Conservation (phyloP, 2,888 invertebrate genomes). For the Campoplex capitator region DNA sequence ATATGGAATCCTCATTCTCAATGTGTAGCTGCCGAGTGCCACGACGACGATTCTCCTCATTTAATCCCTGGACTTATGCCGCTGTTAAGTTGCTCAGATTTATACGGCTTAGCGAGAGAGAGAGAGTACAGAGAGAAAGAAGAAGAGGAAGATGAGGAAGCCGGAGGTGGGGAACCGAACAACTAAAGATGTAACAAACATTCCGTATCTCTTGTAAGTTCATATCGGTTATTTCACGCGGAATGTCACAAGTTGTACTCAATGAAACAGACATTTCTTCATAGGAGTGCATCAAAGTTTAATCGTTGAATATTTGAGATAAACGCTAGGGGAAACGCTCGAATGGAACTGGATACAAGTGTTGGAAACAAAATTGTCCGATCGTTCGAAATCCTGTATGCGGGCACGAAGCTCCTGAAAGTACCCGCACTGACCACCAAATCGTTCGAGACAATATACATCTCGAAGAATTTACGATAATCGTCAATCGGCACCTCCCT, state of each 20-base stretch:
- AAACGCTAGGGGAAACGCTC: not conserved
- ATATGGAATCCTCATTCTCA: slow-evolving; percentile 16
- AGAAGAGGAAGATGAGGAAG: slow-evolving; percentile 53
- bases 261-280: not conserved
- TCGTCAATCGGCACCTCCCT: slow-evolving; percentile 57
- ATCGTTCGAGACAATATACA: slow-evolving; percentile 36
- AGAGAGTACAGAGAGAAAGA: slow-evolving; percentile 54
- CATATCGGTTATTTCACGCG: slow-evolving; percentile 6
- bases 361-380: not conserved
- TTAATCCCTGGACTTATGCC: slow-evolving; percentile 84
- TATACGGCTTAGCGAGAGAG: slow-evolving; percentile 82
- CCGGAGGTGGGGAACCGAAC: slow-evolving; percentile 63
- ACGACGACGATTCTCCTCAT: slow-evolving; percentile 73
- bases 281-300: not conserved
- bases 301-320: not conserved
- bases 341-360: not conserved
- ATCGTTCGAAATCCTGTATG: slow-evolving; percentile 28
- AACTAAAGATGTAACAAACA: slow-evolving; percentile 43
- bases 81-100: slow-evolving; percentile 83
- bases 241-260: not conserved
- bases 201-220: slow-evolving; percentile 43
- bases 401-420: slow-evolving; percentile 41
- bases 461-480: slow-evolving; percentile 48
- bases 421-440: slow-evolving; percentile 55
- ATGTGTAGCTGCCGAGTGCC: slow-evolving; percentile 71